Evolutionary conservation across 2,888 invertebrate genomes (phyloP).

Genomic region (Gymnosoma rotundatum): DNA sequence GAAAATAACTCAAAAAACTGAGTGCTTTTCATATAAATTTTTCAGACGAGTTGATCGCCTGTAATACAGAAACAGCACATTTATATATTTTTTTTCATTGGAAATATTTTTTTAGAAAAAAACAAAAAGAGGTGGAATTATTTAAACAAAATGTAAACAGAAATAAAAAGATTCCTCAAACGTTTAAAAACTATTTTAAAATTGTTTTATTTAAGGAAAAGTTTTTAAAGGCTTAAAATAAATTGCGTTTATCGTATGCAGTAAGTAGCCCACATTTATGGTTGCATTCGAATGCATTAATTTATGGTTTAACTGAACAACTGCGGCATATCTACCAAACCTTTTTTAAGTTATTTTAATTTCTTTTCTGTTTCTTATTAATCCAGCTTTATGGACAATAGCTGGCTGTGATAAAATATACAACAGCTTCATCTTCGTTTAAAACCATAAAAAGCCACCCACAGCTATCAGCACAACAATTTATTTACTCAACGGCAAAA

Average conservation of each 20-base stretch:
- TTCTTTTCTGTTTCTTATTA: background rate
- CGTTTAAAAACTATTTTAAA: background rate
- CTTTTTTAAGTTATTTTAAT: constrained; percentile 22
- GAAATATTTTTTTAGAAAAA: background rate
- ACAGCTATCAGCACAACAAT: constrained; percentile 62
- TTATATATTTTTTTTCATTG: too few species aligned
- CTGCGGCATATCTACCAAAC: background rate
- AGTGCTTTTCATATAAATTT: too few species aligned
- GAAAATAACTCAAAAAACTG: too few species aligned
- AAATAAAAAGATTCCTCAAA: background rate
- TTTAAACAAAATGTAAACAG: too few species aligned
- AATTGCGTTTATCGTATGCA: background rate
- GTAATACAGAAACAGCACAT: too few species aligned
- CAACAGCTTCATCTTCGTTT: constrained; percentile 53
- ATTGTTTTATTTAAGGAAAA: background rate
- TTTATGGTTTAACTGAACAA: background rate
- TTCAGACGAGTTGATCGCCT: too few species aligned
- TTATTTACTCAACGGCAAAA: constrained; percentile 56
- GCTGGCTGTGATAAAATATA: constrained; percentile 36
- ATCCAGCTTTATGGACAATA: constrained; percentile 31
- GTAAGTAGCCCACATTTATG: background rate
- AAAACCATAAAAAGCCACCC: constrained; percentile 44
- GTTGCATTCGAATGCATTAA: background rate
- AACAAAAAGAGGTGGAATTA: background rate
- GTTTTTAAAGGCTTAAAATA: background rate